Conservation (phyloP, 2,888 invertebrate species). For the Ochropleura leucogaster region DNA sequence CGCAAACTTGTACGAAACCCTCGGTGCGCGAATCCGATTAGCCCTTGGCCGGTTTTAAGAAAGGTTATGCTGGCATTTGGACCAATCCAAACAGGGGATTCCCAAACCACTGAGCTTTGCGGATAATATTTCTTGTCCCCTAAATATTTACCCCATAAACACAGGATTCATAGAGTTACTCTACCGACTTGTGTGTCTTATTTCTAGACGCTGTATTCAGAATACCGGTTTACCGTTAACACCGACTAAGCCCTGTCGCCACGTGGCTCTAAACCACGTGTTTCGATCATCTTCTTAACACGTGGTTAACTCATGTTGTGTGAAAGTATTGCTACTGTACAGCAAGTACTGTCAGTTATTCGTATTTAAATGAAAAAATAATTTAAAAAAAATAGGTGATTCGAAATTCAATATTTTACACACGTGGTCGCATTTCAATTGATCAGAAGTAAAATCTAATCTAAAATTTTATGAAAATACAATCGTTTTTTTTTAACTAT, state of each 20-base stretch:
- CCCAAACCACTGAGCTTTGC: not conserved
- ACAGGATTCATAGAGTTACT: not conserved
- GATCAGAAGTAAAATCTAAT: not conserved
- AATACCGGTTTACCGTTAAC: not conserved
- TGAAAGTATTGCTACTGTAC: not conserved
- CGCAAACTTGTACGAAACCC: too few species aligned
- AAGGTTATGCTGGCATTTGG: not conserved
- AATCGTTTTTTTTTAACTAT: not conserved
- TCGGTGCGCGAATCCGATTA: too few species aligned
- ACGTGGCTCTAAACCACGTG: constrained; percentile 13
- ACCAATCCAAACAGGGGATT: too few species aligned
- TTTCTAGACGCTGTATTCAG: too few species aligned
- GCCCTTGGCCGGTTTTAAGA: too few species aligned
- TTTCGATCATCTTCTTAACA: not conserved
- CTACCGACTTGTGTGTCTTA: too few species aligned
- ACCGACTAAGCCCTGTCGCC: not conserved
- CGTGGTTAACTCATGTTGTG: constrained; percentile 6
- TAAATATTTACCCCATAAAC: not conserved
- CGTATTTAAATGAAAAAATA: not conserved
- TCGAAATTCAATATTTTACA: not conserved
- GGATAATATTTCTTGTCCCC: too few species aligned
- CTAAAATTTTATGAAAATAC: not conserved
- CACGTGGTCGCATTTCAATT: not conserved
- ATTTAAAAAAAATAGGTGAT: not conserved
- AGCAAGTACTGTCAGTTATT: not conserved